Evolutionary conservation across 2,888 invertebrate species (phyloP), one percentile per base, ranked within the genome.

Genomic region (Dioctria linearis): DNA sequence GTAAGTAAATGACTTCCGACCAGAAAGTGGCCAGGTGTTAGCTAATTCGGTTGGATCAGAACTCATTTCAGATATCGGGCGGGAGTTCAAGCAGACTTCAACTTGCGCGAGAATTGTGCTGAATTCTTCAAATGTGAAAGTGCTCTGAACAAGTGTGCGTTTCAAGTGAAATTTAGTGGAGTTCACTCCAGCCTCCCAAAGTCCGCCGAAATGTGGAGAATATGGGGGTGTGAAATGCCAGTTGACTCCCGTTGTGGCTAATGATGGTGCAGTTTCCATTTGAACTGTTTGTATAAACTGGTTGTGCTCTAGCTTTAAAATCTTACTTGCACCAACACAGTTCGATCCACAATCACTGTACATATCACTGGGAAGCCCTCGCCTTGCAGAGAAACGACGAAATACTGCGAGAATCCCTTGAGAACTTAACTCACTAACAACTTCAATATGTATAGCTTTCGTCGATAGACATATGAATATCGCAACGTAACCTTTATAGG

Each of bases 201-300:
- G 49, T 5, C 49, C 49, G 5, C 86, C 85, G 71, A 85, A 85
- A 78, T 86, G 85, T 2, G 86, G 85, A 8, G 85, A 80, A 6
- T 66, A 9, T 4, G 86, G 84, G 3, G 86, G 85, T 51, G 83
- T 85, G 61, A 86, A 87, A 49, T 85, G 81, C 86, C 86, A 87
- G 8, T 63, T n/a, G 2, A 63, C 39, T 37, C 63, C 63, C 13
- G n/a, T 5, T 5, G 5, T 9, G 5, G 49, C 49, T 9, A 49
- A 9, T 9, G 5, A 6, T 25, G 63, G 2, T 39, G 39, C 13
- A 9, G 25, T 25, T 13, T 4, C 5, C 4, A 9, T 9, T 0
- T n/a, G 5, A 4, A 63, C 25, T 2, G 13, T 9, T 2, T 13
- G 8, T 9, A 25, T 13, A 4, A 5, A n/a, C 9, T 25, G 25